phyloP scores from a whole-genome alignment of 2,797 vertebrate genomes.

The Pseudochirops corinnae region DNA sequence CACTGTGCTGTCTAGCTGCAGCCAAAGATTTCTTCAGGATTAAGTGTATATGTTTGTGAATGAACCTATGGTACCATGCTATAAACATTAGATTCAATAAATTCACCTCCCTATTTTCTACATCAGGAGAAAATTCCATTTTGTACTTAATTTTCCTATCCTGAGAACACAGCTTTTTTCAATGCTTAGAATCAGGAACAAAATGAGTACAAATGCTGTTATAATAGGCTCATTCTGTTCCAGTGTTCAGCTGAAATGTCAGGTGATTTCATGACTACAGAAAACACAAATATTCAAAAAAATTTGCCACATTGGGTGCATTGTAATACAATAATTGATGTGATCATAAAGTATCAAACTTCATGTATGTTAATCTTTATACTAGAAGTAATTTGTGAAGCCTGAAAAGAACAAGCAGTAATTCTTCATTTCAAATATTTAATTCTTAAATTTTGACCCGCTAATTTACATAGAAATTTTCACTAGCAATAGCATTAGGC shows the following conservation, averaged over 20 bases:
- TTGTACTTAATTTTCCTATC: slow-evolving; percentile 44
- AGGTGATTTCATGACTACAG: background rate
- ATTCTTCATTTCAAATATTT: background rate
- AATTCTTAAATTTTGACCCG: background rate
- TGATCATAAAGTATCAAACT: background rate
- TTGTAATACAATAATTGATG: background rate
- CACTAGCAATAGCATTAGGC: background rate
- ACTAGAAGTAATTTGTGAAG: background rate
- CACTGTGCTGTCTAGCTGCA: background rate
- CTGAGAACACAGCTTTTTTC: background rate
- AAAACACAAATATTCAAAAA: background rate
- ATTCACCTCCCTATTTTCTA: background rate
- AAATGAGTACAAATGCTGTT: slow-evolving; percentile 21
- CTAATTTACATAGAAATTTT: background rate
- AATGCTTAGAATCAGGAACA: background rate
- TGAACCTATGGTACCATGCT: background rate
- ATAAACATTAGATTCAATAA: background rate
- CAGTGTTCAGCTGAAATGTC: background rate
- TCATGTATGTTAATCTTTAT: background rate
- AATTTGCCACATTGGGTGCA: background rate
- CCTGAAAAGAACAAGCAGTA: background rate
- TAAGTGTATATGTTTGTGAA: background rate
- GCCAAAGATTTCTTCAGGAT: background rate
- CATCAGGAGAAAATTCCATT: slow-evolving; percentile 31
- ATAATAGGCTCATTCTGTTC: slow-evolving; percentile 29